Percentiles rank a stretch among this genome's conserved stretches.
Conservation (phyloP, 2,888 invertebrate genomes). For the Lepas anatifera region DNA sequence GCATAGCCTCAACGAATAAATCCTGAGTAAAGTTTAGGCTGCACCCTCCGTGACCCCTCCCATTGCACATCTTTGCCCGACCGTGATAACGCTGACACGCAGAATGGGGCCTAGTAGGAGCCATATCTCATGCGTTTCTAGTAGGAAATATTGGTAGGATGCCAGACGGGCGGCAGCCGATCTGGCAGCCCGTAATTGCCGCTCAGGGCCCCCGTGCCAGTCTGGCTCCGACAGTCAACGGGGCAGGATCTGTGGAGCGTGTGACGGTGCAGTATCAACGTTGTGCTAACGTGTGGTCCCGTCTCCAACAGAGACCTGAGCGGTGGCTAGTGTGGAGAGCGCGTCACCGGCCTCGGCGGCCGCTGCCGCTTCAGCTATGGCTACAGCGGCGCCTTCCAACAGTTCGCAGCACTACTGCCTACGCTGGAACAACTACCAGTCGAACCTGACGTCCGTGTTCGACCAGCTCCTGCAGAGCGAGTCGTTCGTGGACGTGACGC, state of each 20-base stretch:
- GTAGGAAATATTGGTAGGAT: neutral
- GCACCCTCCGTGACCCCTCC: too few relatives aligned
- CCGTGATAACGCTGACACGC: too few relatives aligned
- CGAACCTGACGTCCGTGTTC: slow-evolving; percentile 75
- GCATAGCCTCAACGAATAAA: too few relatives aligned
- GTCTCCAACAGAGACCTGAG: too few relatives aligned
- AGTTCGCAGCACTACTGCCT: slow-evolving; percentile 25
- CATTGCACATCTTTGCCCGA: too few relatives aligned
- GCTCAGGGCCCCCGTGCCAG: neutral
- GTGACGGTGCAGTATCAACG: too few relatives aligned
- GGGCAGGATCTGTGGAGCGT: too few relatives aligned
- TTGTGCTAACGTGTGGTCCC: too few relatives aligned
- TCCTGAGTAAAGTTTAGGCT: too few relatives aligned
- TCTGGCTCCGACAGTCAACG: neutral
- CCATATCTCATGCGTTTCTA: neutral
- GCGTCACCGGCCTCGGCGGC: neutral
- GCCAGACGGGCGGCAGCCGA: neutral
- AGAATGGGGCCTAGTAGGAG: neutral
- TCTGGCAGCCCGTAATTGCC: neutral
- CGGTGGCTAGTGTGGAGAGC: neutral
- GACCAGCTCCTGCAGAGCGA: slow-evolving; percentile 79
- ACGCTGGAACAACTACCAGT: slow-evolving; percentile 81
- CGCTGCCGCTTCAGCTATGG: neutral
- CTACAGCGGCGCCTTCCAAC: slow-evolving; percentile 14
- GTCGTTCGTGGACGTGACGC: slow-evolving; percentile 80